Conservation (phyloP, 2,888 invertebrate genomes). For the Polydrusus pterygomalis region DNA sequence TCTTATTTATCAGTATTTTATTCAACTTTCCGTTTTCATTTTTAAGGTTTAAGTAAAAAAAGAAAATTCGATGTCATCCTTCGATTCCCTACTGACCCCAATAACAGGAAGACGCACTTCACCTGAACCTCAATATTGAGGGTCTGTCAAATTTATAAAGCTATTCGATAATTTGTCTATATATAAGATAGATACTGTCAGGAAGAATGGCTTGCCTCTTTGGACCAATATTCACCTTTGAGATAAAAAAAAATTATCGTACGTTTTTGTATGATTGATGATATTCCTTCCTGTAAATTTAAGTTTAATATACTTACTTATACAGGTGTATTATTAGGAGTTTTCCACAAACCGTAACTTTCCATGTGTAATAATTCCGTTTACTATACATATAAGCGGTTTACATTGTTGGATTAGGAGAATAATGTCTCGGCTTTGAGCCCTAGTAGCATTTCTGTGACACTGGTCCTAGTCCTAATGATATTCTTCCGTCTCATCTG, state of each 20-base stretch:
- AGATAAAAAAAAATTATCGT: conserved; percentile 32
- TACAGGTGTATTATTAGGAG: not conserved
- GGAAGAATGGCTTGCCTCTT: conserved; percentile 19
- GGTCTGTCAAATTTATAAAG: conserved; percentile 37
- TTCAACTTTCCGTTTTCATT: not conserved
- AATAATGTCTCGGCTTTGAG: no score
- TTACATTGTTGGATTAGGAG: no score
- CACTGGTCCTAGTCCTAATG: no score
- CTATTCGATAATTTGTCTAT: conserved; percentile 40
- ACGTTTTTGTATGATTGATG: conserved; percentile 30
- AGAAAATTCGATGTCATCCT: not conserved
- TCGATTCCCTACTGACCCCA: conserved; percentile 3
- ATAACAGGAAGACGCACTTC: conserved; percentile 23
- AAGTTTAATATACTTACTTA: not conserved
- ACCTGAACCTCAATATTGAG: conserved; percentile 8
- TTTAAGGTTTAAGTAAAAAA: conserved; percentile 2
- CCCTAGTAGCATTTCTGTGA: no score
- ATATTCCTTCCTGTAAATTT: not conserved
- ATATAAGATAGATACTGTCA: conserved; percentile 20
- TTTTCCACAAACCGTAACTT: no score
- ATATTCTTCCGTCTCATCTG: no score
- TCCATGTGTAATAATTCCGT: no score
- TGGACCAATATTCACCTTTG: conserved; percentile 26
- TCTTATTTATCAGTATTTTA: no score
- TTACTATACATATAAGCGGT: no score